Percentiles rank a stretch among this genome's conserved stretches.
Conservation (phyloP, 2,797 vertebrate genomes). For the Cephalopachus bancanus region DNA sequence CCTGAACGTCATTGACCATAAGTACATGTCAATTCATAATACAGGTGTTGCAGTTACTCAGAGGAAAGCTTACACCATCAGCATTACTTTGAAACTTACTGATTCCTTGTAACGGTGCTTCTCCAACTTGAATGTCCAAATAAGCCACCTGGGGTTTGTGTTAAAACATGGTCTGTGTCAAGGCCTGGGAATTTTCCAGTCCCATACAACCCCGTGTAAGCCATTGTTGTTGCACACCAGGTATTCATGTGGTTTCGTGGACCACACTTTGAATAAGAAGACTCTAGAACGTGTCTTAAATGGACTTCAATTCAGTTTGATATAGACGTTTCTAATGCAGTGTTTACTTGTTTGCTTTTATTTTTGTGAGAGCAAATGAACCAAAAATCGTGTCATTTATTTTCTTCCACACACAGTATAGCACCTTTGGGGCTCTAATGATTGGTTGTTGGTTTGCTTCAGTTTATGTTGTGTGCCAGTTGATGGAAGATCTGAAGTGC, state of each 20-base stretch:
- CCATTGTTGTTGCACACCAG: neutral
- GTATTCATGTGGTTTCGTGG: too few species aligned
- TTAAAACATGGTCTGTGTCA: too few species aligned
- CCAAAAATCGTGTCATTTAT: slow-evolving; percentile 2
- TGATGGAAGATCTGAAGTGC: slow-evolving; percentile 87
- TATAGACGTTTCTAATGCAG: slow-evolving; percentile 12
- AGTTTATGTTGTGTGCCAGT: slow-evolving; percentile 86
- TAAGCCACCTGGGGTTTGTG: neutral
- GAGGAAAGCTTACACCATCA: neutral
- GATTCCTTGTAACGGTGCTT: neutral
- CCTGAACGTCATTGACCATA: neutral
- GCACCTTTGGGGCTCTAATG: slow-evolving; percentile 91
- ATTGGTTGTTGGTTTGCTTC: slow-evolving; percentile 88
- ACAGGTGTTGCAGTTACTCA: neutral
- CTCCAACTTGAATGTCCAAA: neutral
- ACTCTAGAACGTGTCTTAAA: neutral
- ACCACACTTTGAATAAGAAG: neutral
- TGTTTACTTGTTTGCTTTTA: slow-evolving; percentile 68
- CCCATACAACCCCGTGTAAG: neutral
- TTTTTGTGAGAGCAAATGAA: slow-evolving; percentile 66
- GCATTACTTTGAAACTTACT: slow-evolving; percentile 14
- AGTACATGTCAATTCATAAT: neutral
- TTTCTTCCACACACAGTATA: slow-evolving; percentile 85
- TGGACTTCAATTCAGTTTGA: slow-evolving; percentile 5
- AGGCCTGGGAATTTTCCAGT: neutral